These are phyloP conservation scores for Zaprionus lineosus DNA, from an alignment of 2,888 invertebrate genomes.

Conservation along the genomic window DNA sequence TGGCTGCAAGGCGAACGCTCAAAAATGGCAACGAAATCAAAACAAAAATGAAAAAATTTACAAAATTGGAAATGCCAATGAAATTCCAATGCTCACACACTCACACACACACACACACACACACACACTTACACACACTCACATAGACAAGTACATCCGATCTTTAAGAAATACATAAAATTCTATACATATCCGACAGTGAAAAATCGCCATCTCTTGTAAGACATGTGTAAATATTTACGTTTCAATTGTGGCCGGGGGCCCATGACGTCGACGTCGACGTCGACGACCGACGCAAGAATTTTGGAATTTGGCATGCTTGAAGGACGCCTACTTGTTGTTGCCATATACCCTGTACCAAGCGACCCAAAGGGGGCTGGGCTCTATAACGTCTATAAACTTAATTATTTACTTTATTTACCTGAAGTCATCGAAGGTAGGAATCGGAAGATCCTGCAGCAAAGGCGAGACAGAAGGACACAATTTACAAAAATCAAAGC, in stretches of 20 bases:
- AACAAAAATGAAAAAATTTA: slow-evolving; percentile 43
- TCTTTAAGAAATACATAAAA: not conserved
- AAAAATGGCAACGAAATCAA: slow-evolving; percentile 33
- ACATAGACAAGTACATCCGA: not conserved
- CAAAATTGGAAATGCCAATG: slow-evolving; percentile 72
- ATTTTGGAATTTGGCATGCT: slow-evolving; percentile 75
- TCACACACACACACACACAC: not conserved
- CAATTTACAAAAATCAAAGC: too few relatives aligned
- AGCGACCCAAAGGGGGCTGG: not conserved
- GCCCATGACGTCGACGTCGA: slow-evolving; percentile 64
- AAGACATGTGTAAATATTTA: slow-evolving; percentile 75
- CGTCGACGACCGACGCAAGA: slow-evolving; percentile 76
- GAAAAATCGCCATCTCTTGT: slow-evolving; percentile 69
- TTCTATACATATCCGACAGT: slow-evolving; percentile 54
- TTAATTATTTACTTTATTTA: too few relatives aligned
- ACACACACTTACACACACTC: slow-evolving; percentile 9
- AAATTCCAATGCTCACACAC: slow-evolving; percentile 56
- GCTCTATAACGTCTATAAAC: not conserved
- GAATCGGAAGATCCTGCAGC: too few relatives aligned
- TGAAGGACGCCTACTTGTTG: slow-evolving; percentile 69
- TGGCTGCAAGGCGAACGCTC: slow-evolving; percentile 6
- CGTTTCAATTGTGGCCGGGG: slow-evolving; percentile 45
- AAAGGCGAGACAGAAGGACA: too few relatives aligned
- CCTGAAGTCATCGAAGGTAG: too few relatives aligned
- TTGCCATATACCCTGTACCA: slow-evolving; percentile 11